Base-by-base conservation (phyloP, 2,888 invertebrate genomes). In the Agrotis puta region DNA sequence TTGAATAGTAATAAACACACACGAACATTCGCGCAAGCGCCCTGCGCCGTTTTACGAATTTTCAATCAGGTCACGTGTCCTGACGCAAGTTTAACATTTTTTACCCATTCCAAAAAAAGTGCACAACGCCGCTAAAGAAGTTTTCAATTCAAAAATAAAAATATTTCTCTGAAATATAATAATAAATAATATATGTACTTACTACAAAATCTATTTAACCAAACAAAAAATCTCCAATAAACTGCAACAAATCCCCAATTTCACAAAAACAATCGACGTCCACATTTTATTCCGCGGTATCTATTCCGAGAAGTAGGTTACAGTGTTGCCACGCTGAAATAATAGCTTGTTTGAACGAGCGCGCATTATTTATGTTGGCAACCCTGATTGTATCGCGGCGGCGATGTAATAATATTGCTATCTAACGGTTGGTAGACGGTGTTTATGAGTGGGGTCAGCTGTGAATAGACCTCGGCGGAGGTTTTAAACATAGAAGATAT, bases 341-440 rank as follows among this genome's bases (percentile, higher is more conserved):
- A 79, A 70, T 71, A 70, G 72, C 67, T 73, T 73, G 68, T 79
- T 85, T 73, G 68, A 74, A 61, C 73, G 69, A 82, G 78, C 82
- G 72, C 59, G 64, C 71, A 76, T 85, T 80, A 83, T 83, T 85
- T 83, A 85, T 77, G 72, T 73, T 83, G 78, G 84, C 77, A 81
- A 56, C 72, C 58, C 84, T 65, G 84, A 83, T 81, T 76, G 81
- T 80, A 82, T 82, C 83, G 82, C 67, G 64, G 65, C 24, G 58
- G 79, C 73, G 56, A 72, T 82, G 74, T 73, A 79, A 82, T 79
- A 74, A 80, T 79, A 79, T 69, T 63, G 81, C 79, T 79, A 79
- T 83, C 83, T 83, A 66, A 47, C 74, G 57, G 64, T 45, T 64
- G 63, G 47, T 66, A 58, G 43, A 47, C 50, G 56, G 27, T 58